Evolutionary conservation across 2,113 vertebrate genomes (phyloP).

Genomic region (Athene noctua): DNA sequence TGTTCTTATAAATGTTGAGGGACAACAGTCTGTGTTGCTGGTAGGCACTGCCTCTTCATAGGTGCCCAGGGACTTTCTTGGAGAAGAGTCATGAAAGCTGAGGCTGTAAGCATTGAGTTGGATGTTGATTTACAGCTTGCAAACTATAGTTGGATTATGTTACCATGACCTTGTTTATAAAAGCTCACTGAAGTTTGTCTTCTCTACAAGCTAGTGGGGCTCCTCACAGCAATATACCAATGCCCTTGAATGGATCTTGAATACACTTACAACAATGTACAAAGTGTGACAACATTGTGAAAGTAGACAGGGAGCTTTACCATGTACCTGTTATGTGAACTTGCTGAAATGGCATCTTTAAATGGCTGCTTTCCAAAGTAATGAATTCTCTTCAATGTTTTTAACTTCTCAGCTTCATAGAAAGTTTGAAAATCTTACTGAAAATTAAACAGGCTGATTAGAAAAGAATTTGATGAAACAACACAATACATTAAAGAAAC

Average conservation of each 20-base stretch:
- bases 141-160: not conserved
- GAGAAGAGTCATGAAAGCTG: not conserved
- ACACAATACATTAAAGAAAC: not conserved
- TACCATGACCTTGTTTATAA: not conserved
- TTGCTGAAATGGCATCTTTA: not conserved
- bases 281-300: not conserved
- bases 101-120: not conserved
- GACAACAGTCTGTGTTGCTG: not conserved
- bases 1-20: not conserved
- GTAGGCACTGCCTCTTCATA: not conserved
- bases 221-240: not conserved
- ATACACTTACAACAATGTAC: not conserved
- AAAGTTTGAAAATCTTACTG: not conserved
- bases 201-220: not conserved
- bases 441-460: not conserved
- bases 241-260: not conserved
- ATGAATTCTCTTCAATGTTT: not conserved
- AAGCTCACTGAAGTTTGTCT: not conserved
- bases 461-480: not conserved
- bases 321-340: not conserved
- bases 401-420: not conserved
- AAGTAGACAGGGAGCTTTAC: not conserved
- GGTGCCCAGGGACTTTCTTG: not conserved
- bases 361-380: not conserved
- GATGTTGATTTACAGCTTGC: not conserved